Evolutionary conservation across 1,140 invertebrate species (phyloP).

Genomic region (Archivesica marissinica): DNA sequence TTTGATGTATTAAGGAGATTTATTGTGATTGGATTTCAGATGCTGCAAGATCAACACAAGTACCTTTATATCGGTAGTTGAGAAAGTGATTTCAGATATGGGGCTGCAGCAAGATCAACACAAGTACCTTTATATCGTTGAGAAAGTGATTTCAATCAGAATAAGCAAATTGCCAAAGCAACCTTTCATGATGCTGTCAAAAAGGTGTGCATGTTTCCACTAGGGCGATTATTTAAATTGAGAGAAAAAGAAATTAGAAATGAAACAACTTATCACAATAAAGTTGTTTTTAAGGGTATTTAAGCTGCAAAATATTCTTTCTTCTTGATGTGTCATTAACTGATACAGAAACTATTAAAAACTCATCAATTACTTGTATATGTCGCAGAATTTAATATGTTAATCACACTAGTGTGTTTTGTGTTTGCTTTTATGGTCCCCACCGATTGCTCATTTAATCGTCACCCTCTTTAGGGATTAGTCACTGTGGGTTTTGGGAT

Average conservation of each 20-base stretch:
- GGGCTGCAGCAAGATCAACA: neutral
- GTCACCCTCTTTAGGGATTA: too few species aligned
- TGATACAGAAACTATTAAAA: neutral
- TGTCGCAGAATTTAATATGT: too few species aligned
- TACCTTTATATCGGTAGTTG: neutral
- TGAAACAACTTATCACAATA: neutral
- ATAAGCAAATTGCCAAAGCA: neutral
- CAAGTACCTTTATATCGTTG: neutral
- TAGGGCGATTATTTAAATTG: neutral
- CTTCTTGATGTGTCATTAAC: neutral
- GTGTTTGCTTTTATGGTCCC: too few species aligned
- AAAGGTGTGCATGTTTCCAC: neutral
- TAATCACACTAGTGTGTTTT: too few species aligned
- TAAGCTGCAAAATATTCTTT: neutral
- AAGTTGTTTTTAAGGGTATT: neutral
- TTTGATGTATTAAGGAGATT: constrained; percentile 9
- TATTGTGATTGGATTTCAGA: neutral
- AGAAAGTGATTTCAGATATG: neutral
- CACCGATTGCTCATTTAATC: too few species aligned
- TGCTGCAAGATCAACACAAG: neutral
- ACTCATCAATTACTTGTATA: too few species aligned
- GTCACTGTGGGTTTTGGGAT: too few species aligned
- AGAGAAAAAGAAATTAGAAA: neutral
- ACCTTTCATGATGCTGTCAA: constrained; percentile 7
- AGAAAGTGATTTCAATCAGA: neutral